Conservation (phyloP, 1,140 invertebrate species). For the Zaprionus ornatus region DNA sequence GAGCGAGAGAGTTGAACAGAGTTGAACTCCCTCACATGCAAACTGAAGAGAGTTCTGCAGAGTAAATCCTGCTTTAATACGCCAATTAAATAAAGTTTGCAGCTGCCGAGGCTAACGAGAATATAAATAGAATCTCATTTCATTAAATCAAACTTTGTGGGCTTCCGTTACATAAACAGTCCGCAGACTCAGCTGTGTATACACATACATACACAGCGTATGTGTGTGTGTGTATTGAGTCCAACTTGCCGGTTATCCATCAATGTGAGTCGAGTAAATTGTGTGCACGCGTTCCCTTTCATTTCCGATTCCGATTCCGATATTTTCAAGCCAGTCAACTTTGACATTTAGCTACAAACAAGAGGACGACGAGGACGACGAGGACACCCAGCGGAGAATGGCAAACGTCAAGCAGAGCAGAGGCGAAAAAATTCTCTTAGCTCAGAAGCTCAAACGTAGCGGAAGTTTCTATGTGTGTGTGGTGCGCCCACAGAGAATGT, state of each 20-base stretch:
- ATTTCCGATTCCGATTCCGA: slow-evolving; percentile 30
- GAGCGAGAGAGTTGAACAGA: background rate
- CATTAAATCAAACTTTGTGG: slow-evolving; percentile 4
- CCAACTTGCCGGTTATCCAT: slow-evolving; percentile 5
- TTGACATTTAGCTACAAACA: slow-evolving; percentile 57
- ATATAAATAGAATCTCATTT: background rate
- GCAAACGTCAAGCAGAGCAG: slow-evolving; percentile 56
- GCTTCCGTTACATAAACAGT: slow-evolving; percentile 34
- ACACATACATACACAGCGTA: slow-evolving; percentile 23
- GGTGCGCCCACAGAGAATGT: background rate
- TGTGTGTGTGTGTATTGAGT: slow-evolving; percentile 4
- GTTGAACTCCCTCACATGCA: background rate
- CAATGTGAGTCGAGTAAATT: slow-evolving; percentile 3
- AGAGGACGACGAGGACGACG: background rate
- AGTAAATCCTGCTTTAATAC: background rate
- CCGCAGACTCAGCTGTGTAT: background rate
- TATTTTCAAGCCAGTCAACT: slow-evolving; percentile 52
- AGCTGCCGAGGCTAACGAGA: background rate
- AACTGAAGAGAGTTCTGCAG: background rate
- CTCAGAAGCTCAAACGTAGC: background rate
- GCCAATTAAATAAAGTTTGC: background rate
- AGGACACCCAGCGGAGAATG: slow-evolving; percentile 32
- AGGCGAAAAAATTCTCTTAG: background rate
- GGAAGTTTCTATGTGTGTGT: background rate
- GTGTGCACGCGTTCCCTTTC: slow-evolving; percentile 13